Conservation (phyloP, 2,888 invertebrate species). For the Nematopogon swammerdamellus region DNA sequence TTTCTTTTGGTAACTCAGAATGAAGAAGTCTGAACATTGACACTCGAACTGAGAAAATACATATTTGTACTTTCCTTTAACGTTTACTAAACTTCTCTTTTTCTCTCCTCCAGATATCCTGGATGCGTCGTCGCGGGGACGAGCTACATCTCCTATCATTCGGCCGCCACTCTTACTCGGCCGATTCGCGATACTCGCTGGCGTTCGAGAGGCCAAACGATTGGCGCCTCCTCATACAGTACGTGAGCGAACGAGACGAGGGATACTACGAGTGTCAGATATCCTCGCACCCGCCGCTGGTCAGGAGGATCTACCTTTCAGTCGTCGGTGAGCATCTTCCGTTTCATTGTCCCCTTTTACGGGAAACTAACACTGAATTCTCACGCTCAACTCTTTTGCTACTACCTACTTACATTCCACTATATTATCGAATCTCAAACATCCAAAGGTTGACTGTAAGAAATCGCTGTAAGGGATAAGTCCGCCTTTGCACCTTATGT, state of each 20-base stretch:
- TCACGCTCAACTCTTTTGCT: too few species aligned
- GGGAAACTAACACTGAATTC: too few species aligned
- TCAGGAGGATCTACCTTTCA: conserved; percentile 64
- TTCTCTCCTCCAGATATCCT: conserved; percentile 60
- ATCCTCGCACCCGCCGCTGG: conserved; percentile 72
- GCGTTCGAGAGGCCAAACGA: conserved; percentile 71
- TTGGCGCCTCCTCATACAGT: conserved; percentile 72
- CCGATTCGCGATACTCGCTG: conserved; percentile 65
- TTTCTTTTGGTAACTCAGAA: too few species aligned
- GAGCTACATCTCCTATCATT: conserved; percentile 68
- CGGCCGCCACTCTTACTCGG: conserved; percentile 61
- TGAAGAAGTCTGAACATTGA: too few species aligned
- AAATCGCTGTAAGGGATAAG: too few species aligned
- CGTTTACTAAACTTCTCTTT: background rate
- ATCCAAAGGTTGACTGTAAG: too few species aligned
- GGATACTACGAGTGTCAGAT: conserved; percentile 81
- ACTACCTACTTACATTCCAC: too few species aligned
- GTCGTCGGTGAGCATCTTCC: conserved; percentile 66
- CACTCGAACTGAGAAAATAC: too few species aligned
- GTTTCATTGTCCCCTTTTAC: too few species aligned
- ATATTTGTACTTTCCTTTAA: too few species aligned
- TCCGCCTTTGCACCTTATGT: too few species aligned
- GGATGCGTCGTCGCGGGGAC: conserved; percentile 65
- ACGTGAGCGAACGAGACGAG: conserved; percentile 70
- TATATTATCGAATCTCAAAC: too few species aligned